Evolutionary conservation across 2,113 vertebrate species (phyloP).

Genomic region (Gorsachius goisagi): DNA sequence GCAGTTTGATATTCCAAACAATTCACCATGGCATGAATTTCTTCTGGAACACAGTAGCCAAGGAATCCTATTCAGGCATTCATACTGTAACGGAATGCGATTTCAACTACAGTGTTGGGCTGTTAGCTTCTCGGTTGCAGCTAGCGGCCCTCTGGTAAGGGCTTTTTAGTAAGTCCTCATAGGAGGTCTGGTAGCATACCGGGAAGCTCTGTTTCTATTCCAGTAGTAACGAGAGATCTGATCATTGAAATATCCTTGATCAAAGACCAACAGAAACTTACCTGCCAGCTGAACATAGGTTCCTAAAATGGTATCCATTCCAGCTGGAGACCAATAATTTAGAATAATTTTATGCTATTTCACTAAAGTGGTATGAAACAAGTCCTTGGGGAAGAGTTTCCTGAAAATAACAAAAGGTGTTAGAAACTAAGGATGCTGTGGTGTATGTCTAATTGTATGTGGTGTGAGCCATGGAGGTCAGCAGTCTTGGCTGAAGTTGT

Average conservation of each 20-base stretch:
- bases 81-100: not conserved
- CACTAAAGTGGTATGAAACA: not conserved
- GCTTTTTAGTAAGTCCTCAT: not conserved
- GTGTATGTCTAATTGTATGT: not conserved
- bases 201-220: not conserved
- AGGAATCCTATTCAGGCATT: not conserved
- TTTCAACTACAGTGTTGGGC: not conserved
- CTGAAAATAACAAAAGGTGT: not conserved
- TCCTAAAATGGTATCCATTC: not conserved
- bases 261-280: not conserved
- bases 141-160: not conserved
- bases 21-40: not conserved
- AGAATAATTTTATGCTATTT: not conserved
- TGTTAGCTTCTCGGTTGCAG: not conserved
- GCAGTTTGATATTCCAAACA: not conserved
- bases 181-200: not conserved
- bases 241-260: not conserved
- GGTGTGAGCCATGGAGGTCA: not conserved
- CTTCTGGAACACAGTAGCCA: not conserved
- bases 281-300: not conserved
- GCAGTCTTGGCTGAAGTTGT: not conserved
- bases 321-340: not conserved
- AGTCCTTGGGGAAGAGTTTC: not conserved
- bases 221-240: not conserved
- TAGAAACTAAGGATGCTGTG: not conserved